These are phyloP conservation scores for Tipula confusa DNA, from an alignment of 2,888 invertebrate species.

Conservation along the genomic window DNA sequence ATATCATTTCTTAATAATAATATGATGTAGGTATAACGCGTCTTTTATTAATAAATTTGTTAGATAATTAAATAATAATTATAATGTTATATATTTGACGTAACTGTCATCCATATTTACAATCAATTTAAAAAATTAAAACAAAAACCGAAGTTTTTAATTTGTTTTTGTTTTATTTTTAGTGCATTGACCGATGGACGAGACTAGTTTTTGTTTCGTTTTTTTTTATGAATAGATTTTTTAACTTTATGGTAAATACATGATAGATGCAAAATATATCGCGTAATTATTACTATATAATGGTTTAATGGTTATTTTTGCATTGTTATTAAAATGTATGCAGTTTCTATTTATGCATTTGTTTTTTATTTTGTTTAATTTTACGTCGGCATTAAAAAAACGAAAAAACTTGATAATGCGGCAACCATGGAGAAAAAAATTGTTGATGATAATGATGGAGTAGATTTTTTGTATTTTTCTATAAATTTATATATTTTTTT, in stretches of 20 bases:
- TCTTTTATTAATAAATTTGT: neutral
- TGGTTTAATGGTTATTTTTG: neutral
- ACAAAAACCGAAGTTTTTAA: neutral
- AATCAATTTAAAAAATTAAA: neutral
- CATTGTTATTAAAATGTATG: neutral
- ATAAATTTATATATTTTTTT: neutral
- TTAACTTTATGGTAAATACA: neutral
- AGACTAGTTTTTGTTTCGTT: slow-evolving; percentile 7
- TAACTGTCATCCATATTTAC: slow-evolving; percentile 4
- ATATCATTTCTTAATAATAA: neutral
- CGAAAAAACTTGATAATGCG: neutral
- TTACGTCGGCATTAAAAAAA: neutral
- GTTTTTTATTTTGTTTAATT: neutral
- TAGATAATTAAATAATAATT: slow-evolving; percentile 25
- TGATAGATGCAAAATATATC: neutral
- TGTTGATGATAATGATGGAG: slow-evolving; percentile 15
- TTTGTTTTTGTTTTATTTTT: neutral
- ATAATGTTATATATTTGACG: neutral
- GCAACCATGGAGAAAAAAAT: slow-evolving; percentile 29
- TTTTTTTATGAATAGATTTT: neutral
- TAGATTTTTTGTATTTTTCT: neutral
- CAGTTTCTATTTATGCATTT: neutral
- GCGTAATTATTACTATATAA: neutral
- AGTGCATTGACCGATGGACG: slow-evolving; percentile 30
- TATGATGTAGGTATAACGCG: neutral